Conservation (phyloP, 2,113 vertebrate genomes). For the Cynopterus brachyotis region DNA sequence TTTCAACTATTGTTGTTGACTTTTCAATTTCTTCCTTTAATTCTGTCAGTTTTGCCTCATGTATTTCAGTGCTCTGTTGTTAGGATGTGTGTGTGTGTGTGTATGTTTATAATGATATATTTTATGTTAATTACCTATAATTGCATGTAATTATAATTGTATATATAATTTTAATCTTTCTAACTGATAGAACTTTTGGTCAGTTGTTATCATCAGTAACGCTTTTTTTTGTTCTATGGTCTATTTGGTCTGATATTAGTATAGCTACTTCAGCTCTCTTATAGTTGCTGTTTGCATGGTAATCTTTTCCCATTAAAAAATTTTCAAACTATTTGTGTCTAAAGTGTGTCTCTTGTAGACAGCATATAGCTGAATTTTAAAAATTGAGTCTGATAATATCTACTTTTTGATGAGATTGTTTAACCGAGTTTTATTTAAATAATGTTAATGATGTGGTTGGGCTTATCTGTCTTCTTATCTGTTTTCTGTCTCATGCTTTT, state of each 20-base stretch:
- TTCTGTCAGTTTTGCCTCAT: not conserved
- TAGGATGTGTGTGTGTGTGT: not conserved
- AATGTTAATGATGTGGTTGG: not conserved
- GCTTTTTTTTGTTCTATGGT: not conserved
- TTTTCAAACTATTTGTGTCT: not conserved
- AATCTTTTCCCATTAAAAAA: not conserved
- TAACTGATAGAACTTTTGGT: not conserved
- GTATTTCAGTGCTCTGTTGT: not conserved
- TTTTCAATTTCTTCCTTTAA: not conserved
- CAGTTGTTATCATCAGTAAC: not conserved
- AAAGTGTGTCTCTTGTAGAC: not conserved
- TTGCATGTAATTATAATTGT: not conserved
- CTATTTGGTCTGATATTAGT: not conserved
- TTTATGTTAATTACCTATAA: not conserved
- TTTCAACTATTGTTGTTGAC: not conserved
- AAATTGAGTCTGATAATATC: not conserved
- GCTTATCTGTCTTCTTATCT: not conserved
- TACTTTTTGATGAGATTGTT: not conserved
- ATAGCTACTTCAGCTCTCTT: not conserved
- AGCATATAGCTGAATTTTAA: not conserved
- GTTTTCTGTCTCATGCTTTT: not conserved
- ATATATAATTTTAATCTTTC: not conserved
- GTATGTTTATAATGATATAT: not conserved
- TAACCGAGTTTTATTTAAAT: slow-evolving; percentile 26
- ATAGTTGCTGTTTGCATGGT: not conserved